phyloP scores from a whole-genome alignment of 2,797 vertebrate genomes.

The Dendrocincla fuliginosa region DNA sequence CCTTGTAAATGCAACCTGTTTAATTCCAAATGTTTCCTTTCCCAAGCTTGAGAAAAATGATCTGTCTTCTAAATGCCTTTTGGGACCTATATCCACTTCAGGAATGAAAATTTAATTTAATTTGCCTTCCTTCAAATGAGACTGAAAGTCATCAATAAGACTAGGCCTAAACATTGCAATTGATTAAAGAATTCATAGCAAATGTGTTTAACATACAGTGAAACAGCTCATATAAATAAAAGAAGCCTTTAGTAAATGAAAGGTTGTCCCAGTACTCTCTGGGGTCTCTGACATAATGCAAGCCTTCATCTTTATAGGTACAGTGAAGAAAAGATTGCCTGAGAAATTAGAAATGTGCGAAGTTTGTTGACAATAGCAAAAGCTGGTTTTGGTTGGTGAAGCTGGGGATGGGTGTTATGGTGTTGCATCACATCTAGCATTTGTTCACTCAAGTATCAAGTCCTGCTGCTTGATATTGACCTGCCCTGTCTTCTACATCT shows the following conservation, averaged over 20 bases:
- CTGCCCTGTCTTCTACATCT: not conserved
- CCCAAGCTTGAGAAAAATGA: slow-evolving; percentile 52
- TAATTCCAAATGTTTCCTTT: slow-evolving; percentile 58
- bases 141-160: slow-evolving; percentile 61
- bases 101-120: slow-evolving; percentile 61
- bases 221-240: slow-evolving; percentile 28
- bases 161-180: slow-evolving; percentile 1
- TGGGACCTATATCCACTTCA: slow-evolving; percentile 52
- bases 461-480: not conserved
- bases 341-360: not conserved
- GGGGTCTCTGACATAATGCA: not conserved
- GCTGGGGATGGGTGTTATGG: not conserved
- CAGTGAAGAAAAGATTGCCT: not conserved
- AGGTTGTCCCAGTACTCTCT: not conserved
- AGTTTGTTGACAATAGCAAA: not conserved
- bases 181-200: slow-evolving; percentile 36
- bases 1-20: slow-evolving; percentile 32
- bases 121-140: slow-evolving; percentile 52
- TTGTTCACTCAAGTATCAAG: not conserved
- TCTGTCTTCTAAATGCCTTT: slow-evolving; percentile 46
- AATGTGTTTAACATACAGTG: not conserved
- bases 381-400: not conserved
- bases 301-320: not conserved
- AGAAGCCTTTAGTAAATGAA: not conserved
- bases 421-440: not conserved